Conservation (phyloP, 2,113 vertebrate genomes). For the Tupaia chinensis region DNA sequence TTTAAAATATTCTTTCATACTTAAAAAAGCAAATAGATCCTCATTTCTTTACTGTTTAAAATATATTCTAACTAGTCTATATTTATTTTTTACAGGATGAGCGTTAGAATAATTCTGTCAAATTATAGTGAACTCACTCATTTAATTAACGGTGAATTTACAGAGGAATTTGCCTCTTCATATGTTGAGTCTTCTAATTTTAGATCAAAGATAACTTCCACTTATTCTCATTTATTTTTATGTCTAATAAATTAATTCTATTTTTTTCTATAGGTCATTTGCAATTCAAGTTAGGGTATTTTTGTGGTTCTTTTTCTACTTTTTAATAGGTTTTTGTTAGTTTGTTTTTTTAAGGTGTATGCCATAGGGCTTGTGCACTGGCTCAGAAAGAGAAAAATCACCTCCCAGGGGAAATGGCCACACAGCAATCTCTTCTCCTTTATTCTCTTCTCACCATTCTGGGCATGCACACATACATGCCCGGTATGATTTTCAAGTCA, state of each 20-base stretch:
- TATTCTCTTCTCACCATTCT: no score
- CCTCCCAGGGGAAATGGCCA: no score
- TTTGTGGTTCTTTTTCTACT: background rate
- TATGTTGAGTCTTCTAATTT: conserved; percentile 3
- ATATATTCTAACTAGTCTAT: background rate
- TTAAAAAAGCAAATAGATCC: background rate
- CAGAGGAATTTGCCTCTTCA: background rate
- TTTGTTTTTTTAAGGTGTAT: no score
- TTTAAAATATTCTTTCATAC: conserved; percentile 13
- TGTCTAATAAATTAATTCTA: background rate
- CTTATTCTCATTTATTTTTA: conserved; percentile 11
- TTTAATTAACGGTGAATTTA: background rate
- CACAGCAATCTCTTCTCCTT: no score
- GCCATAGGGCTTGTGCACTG: no score
- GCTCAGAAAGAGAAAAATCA: no score
- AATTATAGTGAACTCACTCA: background rate
- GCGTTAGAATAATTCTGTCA: background rate
- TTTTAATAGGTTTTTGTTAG: background rate
- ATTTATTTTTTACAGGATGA: background rate
- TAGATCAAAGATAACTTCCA: background rate
- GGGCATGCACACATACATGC: no score
- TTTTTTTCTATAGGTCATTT: background rate
- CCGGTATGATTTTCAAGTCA: no score
- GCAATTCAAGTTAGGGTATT: background rate
- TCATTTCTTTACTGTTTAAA: conserved; percentile 2